phyloP scores from a whole-genome alignment of 2,797 vertebrate genomes.

The Antennarius maculatus region DNA sequence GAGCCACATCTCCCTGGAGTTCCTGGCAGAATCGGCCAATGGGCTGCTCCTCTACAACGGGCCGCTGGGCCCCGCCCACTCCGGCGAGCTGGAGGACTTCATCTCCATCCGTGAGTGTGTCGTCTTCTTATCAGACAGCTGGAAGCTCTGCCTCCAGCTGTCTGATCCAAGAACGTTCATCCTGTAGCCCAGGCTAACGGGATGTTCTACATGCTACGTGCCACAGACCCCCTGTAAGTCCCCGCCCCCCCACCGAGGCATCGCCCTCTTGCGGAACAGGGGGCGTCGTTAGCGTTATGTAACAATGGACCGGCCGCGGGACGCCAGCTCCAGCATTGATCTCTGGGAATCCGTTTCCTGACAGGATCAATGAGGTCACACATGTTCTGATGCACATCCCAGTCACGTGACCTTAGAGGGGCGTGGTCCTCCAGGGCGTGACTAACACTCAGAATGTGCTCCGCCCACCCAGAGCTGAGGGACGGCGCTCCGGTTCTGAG shows the following conservation, averaged over 20 bases:
- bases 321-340: constrained; percentile 72
- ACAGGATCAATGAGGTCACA: constrained; percentile 56
- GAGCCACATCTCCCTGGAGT: constrained; percentile 88
- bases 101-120: constrained; percentile 84
- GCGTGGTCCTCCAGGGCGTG: too few species aligned
- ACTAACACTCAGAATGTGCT: neutral
- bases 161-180: too few species aligned
- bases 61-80: constrained; percentile 72
- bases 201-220: too few species aligned
- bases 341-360: constrained; percentile 61
- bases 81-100: constrained; percentile 82
- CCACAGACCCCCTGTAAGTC: too few species aligned
- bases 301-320: constrained; percentile 74
- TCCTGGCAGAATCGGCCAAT: constrained; percentile 83
- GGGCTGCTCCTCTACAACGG: constrained; percentile 90
- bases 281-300: constrained; percentile 59
- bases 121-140: too few species aligned
- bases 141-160: too few species aligned
- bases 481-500: constrained; percentile 84
- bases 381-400: neutral
- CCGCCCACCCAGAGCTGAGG: constrained; percentile 80
- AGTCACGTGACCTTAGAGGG: neutral
- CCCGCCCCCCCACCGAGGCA: too few species aligned
- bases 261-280: too few species aligned
- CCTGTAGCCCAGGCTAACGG: too few species aligned